phyloP scores from a whole-genome alignment of 2,797 vertebrate genomes.

The Danio albolineatus region DNA sequence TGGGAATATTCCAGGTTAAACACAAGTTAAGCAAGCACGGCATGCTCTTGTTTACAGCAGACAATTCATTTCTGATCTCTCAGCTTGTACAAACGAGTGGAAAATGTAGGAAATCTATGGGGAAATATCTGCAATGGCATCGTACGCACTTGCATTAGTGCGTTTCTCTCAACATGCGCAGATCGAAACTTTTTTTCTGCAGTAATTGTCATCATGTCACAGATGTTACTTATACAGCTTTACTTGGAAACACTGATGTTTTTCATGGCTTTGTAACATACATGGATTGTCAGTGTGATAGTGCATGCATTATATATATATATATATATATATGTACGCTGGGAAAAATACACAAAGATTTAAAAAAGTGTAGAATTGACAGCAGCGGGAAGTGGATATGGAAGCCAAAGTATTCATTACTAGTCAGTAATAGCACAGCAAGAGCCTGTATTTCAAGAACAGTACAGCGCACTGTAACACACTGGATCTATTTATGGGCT shows the following conservation, averaged over 20 bases:
- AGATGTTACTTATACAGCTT: slow-evolving; percentile 3
- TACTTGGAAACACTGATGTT: background rate
- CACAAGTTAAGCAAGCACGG: background rate
- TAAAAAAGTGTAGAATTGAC: slow-evolving; percentile 9
- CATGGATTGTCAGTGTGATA: slow-evolving; percentile 5
- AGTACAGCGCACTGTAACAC: background rate
- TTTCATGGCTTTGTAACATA: background rate
- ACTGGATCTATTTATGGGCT: background rate
- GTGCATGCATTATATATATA: too few species aligned
- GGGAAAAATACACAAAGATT: slow-evolving; percentile 1
- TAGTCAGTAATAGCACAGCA: background rate
- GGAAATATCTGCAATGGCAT: background rate
- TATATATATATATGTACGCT: background rate
- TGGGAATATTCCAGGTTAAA: slow-evolving; percentile 13
- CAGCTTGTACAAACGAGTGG: slow-evolving; percentile 7
- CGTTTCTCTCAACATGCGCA: background rate
- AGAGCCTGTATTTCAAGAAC: background rate
- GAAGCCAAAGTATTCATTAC: slow-evolving; percentile 1
- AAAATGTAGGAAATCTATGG: background rate
- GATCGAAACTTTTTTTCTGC: background rate
- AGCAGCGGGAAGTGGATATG: background rate
- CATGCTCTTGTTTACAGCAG: background rate
- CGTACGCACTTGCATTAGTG: too few species aligned
- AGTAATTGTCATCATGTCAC: background rate
- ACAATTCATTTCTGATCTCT: background rate